A percentile compares a stretch with the other conserved stretches of the same genome.
These are phyloP conservation scores for Agrochola macilenta DNA, from an alignment of 2,888 invertebrate species.

Conservation along the genomic window DNA sequence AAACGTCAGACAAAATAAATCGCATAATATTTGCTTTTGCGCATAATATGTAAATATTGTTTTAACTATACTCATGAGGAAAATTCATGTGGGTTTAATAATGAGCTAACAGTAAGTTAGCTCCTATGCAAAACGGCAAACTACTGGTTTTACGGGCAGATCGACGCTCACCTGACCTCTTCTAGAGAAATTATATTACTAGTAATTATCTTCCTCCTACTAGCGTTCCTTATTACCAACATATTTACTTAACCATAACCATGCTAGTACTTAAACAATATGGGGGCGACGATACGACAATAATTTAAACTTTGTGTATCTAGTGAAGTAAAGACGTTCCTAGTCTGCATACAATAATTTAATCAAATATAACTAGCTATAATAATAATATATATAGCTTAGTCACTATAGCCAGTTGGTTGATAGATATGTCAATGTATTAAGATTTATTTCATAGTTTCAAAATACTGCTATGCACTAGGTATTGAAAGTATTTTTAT, in stretches of 20 bases:
- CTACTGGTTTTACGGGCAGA: constrained; percentile 30
- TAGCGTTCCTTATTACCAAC: neutral
- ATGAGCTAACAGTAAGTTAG: neutral
- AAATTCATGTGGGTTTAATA: neutral
- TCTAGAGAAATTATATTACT: constrained; percentile 14
- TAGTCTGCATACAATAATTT: neutral
- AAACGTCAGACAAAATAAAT: neutral
- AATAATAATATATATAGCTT: neutral
- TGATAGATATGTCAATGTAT: too few relatives aligned
- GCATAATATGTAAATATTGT: neutral
- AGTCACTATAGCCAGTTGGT: too few relatives aligned
- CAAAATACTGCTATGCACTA: neutral
- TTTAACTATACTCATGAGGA: neutral
- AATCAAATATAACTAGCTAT: neutral
- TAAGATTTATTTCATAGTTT: neutral
- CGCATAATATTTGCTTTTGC: neutral
- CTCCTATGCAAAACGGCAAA: neutral
- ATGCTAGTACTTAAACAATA: neutral
- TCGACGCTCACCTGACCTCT: constrained; percentile 12
- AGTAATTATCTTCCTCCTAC: constrained; percentile 7
- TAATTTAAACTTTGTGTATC: neutral
- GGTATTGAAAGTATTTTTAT: neutral
- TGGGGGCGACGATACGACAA: neutral
- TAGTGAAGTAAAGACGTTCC: neutral
- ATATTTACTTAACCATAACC: neutral